Evolutionary conservation across 2,797 vertebrate genomes (phyloP).

Genomic region (Smutsia temminckii): DNA sequence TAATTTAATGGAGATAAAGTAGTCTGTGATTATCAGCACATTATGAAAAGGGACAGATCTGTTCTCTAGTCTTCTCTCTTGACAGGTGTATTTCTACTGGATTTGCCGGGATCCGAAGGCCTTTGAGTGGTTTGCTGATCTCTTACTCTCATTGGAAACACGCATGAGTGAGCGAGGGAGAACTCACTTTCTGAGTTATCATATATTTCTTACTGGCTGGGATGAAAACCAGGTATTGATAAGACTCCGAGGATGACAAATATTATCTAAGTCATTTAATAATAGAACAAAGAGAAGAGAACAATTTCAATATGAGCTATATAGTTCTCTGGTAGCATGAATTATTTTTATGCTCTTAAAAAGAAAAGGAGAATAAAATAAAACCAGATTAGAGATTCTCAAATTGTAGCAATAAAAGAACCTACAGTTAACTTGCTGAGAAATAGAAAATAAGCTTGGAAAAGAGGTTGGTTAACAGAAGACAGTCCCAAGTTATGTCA

Average conservation of each 20-base stretch:
- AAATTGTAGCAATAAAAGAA: not conserved
- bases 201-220: slow-evolving; percentile 89
- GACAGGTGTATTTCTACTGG: slow-evolving; percentile 91
- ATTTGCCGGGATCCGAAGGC: slow-evolving; percentile 87
- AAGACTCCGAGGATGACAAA: slow-evolving; percentile 66
- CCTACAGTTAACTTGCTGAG: not conserved
- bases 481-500: not conserved
- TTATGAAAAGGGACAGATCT: slow-evolving; percentile 59
- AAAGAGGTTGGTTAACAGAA: not conserved
- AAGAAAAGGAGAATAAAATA: not conserved
- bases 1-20: slow-evolving; percentile 59
- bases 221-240: slow-evolving; percentile 88
- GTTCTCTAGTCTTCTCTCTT: slow-evolving; percentile 71
- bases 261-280: not conserved
- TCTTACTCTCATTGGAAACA: slow-evolving; percentile 87
- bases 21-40: slow-evolving; percentile 35
- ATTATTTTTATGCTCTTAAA: slow-evolving; percentile 1
- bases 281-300: not conserved
- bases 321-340: not conserved
- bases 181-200: slow-evolving; percentile 86
- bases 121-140: slow-evolving; percentile 90
- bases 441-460: not conserved
- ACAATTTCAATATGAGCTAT: not conserved
- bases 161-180: slow-evolving; percentile 85
- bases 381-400: not conserved